Conservation (phyloP, 1,140 invertebrate species). For the Brachionus angularis region DNA sequence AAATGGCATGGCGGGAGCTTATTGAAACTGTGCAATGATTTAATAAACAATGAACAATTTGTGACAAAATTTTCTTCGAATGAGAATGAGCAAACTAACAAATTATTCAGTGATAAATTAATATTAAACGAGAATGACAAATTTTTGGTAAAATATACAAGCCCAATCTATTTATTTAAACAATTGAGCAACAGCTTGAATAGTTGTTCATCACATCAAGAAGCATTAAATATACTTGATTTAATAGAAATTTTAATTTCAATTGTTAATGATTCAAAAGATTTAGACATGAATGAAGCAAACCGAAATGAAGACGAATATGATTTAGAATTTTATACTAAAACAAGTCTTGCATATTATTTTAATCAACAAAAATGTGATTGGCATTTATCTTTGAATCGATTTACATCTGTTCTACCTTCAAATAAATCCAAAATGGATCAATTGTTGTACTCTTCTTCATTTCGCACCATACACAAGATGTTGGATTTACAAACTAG, state of each 20-base stretch:
- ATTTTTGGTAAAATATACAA: neutral
- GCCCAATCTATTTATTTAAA: neutral
- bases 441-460: neutral
- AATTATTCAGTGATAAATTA: conserved; percentile 10
- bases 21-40: conserved; percentile 12
- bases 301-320: neutral
- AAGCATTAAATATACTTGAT: conserved; percentile 1
- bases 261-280: neutral
- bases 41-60: conserved; percentile 16
- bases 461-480: neutral
- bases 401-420: conserved; percentile 10
- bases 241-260: neutral
- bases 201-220: conserved; percentile 4
- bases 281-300: no score
- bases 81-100: no score
- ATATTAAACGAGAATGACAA: neutral
- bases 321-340: conserved; percentile 24
- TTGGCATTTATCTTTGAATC: conserved; percentile 24
- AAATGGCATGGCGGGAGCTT: conserved; percentile 21
- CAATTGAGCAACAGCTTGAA: conserved; percentile 3
- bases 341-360: conserved; percentile 18
- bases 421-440: conserved; percentile 29
- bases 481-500: conserved; percentile 2
- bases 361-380: conserved; percentile 12
- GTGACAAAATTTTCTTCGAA: neutral